Evolutionary conservation across 2,888 invertebrate species (phyloP).

Genomic region (Hedya salicella): DNA sequence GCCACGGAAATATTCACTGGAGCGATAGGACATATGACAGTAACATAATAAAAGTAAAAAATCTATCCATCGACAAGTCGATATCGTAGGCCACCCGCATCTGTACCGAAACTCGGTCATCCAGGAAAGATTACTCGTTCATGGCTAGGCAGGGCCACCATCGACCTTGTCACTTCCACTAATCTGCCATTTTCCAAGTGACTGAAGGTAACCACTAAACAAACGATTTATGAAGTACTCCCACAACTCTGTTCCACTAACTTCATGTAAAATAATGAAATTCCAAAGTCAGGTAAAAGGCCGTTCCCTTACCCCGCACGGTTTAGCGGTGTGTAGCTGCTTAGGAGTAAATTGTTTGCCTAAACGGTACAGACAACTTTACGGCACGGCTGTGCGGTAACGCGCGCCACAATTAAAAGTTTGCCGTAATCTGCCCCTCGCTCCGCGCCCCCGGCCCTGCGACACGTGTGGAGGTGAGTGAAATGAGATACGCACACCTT

Average conservation of each 20-base stretch:
- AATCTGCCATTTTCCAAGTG: not conserved
- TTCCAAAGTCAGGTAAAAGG: conserved; percentile 17
- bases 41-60: no score
- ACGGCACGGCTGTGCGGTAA: not conserved
- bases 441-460: not conserved
- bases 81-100: no score
- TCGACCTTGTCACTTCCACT: no score
- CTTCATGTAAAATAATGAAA: conserved; percentile 23
- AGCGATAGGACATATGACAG: no score
- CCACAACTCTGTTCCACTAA: conserved; percentile 7
- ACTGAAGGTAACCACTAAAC: not conserved
- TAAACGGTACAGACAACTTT: not conserved
- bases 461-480: not conserved
- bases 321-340: not conserved
- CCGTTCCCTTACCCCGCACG: not conserved
- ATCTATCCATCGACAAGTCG: no score
- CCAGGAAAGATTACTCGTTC: no score
- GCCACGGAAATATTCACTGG: no score
- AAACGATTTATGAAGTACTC: conserved; percentile 6
- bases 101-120: no score
- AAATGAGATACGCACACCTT: not conserved
- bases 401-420: conserved; percentile 34
- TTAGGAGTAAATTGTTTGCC: conserved; percentile 14
- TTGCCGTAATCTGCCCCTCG: conserved; percentile 12
- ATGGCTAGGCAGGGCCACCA: no score